These are phyloP conservation scores for Oreotrochilus melanogaster DNA, from an alignment of 2,113 vertebrate genomes.

Conservation along the genomic window DNA sequence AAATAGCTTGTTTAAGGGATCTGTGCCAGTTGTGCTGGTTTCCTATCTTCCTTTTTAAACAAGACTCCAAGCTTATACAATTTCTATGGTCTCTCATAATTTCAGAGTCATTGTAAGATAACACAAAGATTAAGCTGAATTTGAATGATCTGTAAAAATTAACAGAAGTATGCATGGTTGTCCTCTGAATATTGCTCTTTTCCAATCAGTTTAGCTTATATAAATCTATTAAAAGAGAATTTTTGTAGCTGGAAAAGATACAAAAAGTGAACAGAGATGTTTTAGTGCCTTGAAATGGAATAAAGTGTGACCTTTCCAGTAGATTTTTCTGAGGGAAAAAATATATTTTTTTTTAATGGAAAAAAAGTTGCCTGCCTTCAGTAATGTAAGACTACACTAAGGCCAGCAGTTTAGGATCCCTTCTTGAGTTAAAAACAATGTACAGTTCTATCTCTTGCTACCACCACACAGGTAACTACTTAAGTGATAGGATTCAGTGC, in stretches of 20 bases:
- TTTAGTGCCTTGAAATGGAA: background rate
- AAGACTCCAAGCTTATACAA: background rate
- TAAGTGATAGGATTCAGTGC: background rate
- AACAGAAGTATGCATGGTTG: background rate
- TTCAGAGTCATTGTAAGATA: background rate
- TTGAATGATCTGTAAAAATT: constrained; percentile 37
- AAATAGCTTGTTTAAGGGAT: background rate
- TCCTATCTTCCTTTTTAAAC: background rate
- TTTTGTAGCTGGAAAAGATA: background rate
- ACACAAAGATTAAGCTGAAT: background rate
- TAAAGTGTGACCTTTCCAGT: background rate
- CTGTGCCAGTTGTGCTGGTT: background rate
- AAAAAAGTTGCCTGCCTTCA: background rate
- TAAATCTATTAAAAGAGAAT: background rate
- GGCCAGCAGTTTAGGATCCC: background rate
- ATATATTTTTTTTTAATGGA: too few species aligned
- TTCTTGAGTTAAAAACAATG: background rate
- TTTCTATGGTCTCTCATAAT: background rate
- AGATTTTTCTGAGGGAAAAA: fast-evolving
- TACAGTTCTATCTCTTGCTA: background rate
- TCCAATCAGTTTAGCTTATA: background rate
- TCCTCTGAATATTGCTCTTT: constrained; percentile 11
- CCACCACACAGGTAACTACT: background rate
- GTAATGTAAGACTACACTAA: background rate
- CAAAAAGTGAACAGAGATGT: background rate